A percentile compares a stretch with the other conserved stretches of the same genome.
phyloP scores from a whole-genome alignment of 2,797 vertebrate species.

The Crocidura indochinensis region DNA sequence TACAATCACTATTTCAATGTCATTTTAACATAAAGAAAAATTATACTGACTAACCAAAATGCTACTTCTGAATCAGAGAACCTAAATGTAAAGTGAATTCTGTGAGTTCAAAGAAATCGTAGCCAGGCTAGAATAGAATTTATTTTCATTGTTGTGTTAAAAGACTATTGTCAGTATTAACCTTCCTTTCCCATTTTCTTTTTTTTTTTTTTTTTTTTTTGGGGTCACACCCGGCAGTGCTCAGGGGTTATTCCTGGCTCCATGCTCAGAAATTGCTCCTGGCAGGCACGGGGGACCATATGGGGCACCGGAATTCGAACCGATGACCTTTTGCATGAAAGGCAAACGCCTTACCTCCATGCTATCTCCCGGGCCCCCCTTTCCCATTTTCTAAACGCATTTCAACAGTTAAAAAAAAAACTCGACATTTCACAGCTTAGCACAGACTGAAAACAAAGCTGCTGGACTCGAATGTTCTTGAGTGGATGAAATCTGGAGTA shows the following conservation, averaged over 20 bases:
- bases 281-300: too few relatives aligned
- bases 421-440: neutral
- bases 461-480: neutral
- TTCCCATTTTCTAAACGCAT: conserved; percentile 58
- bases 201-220: too few relatives aligned
- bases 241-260: too few relatives aligned
- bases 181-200: conserved; percentile 36
- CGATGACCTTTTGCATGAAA: too few relatives aligned
- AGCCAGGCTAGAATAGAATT: neutral
- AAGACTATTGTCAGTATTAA: conserved; percentile 34
- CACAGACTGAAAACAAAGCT: neutral
- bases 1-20: conserved; percentile 59
- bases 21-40: conserved; percentile 46
- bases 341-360: too few relatives aligned
- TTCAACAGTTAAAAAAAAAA: conserved; percentile 44
- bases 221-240: too few relatives aligned
- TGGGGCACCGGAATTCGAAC: too few relatives aligned
- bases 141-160: conserved; percentile 53
- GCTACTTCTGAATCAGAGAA: conserved; percentile 43
- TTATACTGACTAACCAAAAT: neutral
- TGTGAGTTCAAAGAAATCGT: conserved; percentile 52
- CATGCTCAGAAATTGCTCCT: too few relatives aligned
- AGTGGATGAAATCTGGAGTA: neutral
- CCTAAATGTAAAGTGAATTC: neutral
- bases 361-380: too few relatives aligned